A percentile compares a stretch with the other conserved stretches of the same genome.
Evolutionary conservation across 2,888 invertebrate species (phyloP).

Genomic region (Parnassius glacialis): DNA sequence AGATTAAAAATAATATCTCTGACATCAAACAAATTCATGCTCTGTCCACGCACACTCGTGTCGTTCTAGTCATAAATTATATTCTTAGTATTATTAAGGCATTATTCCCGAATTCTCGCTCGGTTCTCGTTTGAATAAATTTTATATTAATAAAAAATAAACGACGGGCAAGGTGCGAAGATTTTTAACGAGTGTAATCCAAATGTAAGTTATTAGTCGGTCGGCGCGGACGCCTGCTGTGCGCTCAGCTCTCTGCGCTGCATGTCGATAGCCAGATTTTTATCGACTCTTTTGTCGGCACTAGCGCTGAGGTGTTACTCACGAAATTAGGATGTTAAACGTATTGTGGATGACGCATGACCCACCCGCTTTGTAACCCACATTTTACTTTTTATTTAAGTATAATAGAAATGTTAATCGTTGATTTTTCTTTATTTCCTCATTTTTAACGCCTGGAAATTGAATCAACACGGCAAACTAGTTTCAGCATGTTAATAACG

Average conservation of each 20-base stretch:
- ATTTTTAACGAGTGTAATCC: conserved; percentile 77
- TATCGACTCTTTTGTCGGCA: conserved; percentile 77
- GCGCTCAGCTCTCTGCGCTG: conserved; percentile 41
- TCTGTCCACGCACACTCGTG: conserved; percentile 42
- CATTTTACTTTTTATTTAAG: conserved; percentile 36
- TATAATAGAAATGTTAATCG: conserved; percentile 72
- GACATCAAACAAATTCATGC: conserved; percentile 53
- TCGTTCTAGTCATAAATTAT: conserved; percentile 65
- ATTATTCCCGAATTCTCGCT: conserved; percentile 70
- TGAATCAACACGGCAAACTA: conserved; percentile 40
- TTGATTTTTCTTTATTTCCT: conserved; percentile 21
- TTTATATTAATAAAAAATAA: conserved; percentile 75
- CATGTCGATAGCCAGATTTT: conserved; percentile 65
- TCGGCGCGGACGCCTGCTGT: conserved; percentile 63
- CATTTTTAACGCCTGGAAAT: conserved; percentile 19
- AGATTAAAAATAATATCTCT: conserved; percentile 51
- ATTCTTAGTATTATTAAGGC: conserved; percentile 66
- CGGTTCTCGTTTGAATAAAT: conserved; percentile 71
- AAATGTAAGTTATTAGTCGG: conserved; percentile 76
- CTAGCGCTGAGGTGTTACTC: conserved; percentile 69
- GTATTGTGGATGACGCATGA: conserved; percentile 76
- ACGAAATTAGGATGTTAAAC: conserved; percentile 77
- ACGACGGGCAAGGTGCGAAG: conserved; percentile 74
- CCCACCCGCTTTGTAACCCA: conserved; percentile 53
- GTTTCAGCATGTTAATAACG: no score